Conservation (phyloP, 37 sponge, comb jelly and placozoan genomes). For the Axinella damicornis region DNA sequence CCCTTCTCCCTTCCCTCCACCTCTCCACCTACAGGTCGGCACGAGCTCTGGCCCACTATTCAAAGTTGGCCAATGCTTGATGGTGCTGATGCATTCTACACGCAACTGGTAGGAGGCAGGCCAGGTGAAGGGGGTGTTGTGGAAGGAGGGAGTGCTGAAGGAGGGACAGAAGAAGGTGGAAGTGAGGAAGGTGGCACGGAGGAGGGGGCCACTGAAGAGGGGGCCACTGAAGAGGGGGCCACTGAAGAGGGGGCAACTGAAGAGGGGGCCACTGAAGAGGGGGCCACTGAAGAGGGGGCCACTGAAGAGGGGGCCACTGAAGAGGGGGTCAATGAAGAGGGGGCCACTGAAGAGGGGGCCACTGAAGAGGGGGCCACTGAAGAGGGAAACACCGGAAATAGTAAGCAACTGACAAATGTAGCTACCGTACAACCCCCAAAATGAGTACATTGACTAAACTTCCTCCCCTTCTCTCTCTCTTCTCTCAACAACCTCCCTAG, state of each 20-base stretch:
- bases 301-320: conserved; percentile 44
- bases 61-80: neutral
- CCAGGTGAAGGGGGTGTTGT: too few relatives aligned
- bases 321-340: conserved; percentile 51
- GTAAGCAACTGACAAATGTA: too few relatives aligned
- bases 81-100: neutral
- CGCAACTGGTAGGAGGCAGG: neutral
- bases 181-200: conserved; percentile 26
- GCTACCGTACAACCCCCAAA: neutral
- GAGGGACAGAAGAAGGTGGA: conserved; percentile 35
- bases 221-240: conserved; percentile 15
- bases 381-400: neutral
- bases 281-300: conserved; percentile 38
- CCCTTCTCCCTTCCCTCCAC: too few relatives aligned
- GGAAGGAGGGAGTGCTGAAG: conserved; percentile 29
- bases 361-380: conserved; percentile 12
- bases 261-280: conserved; percentile 2
- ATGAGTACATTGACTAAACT: too few relatives aligned
- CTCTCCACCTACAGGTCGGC: conserved; percentile 14
- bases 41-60: conserved; percentile 32
- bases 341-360: conserved; percentile 15
- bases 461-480: neutral
- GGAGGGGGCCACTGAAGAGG: conserved; percentile 45
- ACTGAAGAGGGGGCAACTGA: conserved; percentile 32
- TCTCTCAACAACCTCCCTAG: neutral